Evolutionary conservation across 2,797 vertebrate species (phyloP).

Genomic region (Enteromius afrohamiltoni): DNA sequence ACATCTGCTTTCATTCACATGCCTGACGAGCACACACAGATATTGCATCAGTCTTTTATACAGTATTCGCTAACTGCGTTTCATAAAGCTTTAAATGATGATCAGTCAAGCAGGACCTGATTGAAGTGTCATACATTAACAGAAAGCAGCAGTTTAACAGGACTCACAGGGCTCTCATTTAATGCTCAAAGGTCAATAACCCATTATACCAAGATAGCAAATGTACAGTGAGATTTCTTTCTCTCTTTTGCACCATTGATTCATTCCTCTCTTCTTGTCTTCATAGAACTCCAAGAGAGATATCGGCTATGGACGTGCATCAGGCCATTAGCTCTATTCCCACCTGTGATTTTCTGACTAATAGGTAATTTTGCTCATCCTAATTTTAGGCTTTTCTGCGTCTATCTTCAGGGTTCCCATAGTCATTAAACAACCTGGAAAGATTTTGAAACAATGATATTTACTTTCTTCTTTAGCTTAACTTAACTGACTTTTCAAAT

Average conservation of each 20-base stretch:
- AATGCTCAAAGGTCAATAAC: slow-evolving; percentile 27
- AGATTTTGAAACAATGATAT: neutral
- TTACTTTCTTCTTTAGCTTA: no score
- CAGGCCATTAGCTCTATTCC: slow-evolving; percentile 92
- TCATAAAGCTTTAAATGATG: slow-evolving; percentile 9
- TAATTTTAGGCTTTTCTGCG: neutral
- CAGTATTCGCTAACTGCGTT: slow-evolving; percentile 14
- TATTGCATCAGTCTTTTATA: slow-evolving; percentile 19
- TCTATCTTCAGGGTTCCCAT: neutral
- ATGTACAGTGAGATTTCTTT: neutral
- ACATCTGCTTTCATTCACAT: slow-evolving; percentile 46
- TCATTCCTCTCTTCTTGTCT: neutral
- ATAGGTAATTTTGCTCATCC: slow-evolving; percentile 69
- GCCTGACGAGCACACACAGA: neutral
- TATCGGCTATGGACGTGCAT: slow-evolving; percentile 93
- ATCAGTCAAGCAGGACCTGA: slow-evolving; percentile 8
- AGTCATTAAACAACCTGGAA: neutral
- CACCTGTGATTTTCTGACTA: slow-evolving; percentile 96
- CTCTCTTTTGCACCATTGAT: neutral
- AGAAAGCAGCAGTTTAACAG: slow-evolving; percentile 18
- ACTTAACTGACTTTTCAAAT: neutral
- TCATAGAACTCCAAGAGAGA: slow-evolving; percentile 89
- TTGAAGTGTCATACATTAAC: neutral
- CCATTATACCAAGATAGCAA: slow-evolving; percentile 2
- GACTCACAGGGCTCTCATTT: slow-evolving; percentile 13